phyloP scores from a whole-genome alignment of 35 echinoderm and acorn worm genomes.

The Antedon bifida region DNA sequence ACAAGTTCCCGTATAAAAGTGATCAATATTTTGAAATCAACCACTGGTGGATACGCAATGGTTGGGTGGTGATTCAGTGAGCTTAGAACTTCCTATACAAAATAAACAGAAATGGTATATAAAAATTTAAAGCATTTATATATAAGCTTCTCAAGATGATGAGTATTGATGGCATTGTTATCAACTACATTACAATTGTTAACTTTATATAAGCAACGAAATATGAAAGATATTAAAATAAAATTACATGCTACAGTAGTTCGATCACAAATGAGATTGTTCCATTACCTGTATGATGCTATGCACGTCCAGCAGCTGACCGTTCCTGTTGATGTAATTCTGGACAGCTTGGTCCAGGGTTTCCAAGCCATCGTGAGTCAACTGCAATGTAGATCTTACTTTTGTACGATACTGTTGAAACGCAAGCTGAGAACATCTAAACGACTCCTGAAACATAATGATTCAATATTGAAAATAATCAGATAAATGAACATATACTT shows the following conservation, averaged over 20 bases:
- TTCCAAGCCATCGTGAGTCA: constrained; percentile 69
- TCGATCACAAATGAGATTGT: no score
- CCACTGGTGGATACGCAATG: constrained; percentile 83
- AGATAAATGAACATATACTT: background rate
- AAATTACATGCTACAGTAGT: no score
- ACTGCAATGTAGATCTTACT: constrained; percentile 46
- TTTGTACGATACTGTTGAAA: constrained; percentile 77
- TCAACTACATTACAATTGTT: no score
- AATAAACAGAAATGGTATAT: background rate
- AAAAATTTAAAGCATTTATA: background rate
- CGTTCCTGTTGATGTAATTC: constrained; percentile 95
- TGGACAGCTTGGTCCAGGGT: constrained; percentile 77
- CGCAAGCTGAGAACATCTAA: constrained; percentile 76
- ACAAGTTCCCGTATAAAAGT: constrained; percentile 89
- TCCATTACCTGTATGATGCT: constrained; percentile 87
- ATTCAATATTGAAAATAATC: no score
- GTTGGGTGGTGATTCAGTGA: constrained; percentile 80
- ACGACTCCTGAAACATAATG: constrained; percentile 57
- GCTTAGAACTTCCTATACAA: constrained; percentile 79
- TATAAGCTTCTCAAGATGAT: background rate
- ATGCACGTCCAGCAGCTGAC: constrained; percentile 89
- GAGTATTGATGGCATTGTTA: background rate
- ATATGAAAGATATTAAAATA: no score
- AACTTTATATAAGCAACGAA: no score
- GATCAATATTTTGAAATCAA: constrained; percentile 76